These are phyloP conservation scores for Drosophila grimshawi DNA, from an alignment of 1,140 invertebrate genomes.

Conservation along the genomic window DNA sequence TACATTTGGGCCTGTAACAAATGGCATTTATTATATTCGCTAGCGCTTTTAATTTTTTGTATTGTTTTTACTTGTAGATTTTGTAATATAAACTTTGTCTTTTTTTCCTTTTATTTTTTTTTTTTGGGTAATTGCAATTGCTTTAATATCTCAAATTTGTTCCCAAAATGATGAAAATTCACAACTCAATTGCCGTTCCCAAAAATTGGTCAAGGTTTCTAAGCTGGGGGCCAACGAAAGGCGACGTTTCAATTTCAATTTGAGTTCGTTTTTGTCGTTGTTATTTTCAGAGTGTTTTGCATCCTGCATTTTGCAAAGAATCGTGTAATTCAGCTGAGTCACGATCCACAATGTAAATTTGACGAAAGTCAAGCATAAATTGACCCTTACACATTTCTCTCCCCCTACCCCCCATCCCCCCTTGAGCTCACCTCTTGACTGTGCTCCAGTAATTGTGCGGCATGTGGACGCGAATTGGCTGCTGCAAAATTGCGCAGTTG, in stretches of 20 bases:
- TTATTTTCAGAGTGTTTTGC: conserved; percentile 36
- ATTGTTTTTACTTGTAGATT: conserved; percentile 44
- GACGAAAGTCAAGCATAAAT: conserved; percentile 57
- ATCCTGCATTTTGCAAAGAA: conserved; percentile 77
- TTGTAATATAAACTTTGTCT: conserved; percentile 73
- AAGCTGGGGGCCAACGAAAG: conserved; percentile 65
- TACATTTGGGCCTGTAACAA: conserved; percentile 60
- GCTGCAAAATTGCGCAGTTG: conserved; percentile 78
- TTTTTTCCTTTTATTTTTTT: conserved; percentile 3
- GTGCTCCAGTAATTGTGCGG: conserved; percentile 74
- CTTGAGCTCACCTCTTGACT: conserved; percentile 77
- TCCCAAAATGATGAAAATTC: conserved; percentile 49
- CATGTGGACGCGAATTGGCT: conserved; percentile 71
- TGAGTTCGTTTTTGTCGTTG: conserved; percentile 36
- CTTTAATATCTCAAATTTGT: conserved; percentile 68
- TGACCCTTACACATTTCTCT: conserved; percentile 27
- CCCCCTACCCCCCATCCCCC: background rate
- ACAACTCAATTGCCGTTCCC: conserved; percentile 9
- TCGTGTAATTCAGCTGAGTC: conserved; percentile 76
- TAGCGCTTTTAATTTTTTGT: conserved; percentile 60
- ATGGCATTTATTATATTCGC: conserved; percentile 76
- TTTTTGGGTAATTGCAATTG: conserved; percentile 66
- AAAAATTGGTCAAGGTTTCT: conserved; percentile 77
- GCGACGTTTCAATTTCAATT: conserved; percentile 66
- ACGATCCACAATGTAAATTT: conserved; percentile 53